phyloP scores from a whole-genome alignment of 2,797 vertebrate species.

The Aplochiton taeniatus region DNA sequence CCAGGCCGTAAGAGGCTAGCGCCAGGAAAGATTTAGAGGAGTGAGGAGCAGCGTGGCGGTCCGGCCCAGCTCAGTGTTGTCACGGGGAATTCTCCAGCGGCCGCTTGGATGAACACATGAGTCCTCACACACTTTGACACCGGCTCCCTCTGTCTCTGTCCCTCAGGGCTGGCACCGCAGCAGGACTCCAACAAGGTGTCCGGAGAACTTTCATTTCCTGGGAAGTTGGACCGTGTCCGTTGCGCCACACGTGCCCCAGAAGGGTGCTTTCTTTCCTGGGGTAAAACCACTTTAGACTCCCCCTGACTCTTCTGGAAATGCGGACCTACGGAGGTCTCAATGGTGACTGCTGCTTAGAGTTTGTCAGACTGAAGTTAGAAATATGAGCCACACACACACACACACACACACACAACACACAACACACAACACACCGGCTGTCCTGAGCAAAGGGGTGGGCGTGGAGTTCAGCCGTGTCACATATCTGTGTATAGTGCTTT shows the following conservation, averaged over 20 bases:
- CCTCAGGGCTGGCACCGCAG: constrained; percentile 44
- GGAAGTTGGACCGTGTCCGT: constrained; percentile 70
- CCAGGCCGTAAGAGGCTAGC: too few species aligned
- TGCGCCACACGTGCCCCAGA: constrained; percentile 29
- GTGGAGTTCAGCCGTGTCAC: constrained; percentile 39
- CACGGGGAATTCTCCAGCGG: too few species aligned
- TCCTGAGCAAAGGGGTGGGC: constrained; percentile 44
- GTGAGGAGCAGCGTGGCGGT: too few species aligned
- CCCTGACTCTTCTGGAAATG: constrained; percentile 51
- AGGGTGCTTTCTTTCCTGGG: constrained; percentile 46
- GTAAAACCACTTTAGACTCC: constrained; percentile 47
- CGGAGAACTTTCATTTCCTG: constrained; percentile 63
- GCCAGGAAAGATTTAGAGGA: too few species aligned
- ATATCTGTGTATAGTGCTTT: constrained; percentile 53
- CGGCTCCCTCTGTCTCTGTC: constrained; percentile 28
- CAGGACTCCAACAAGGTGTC: constrained; percentile 55
- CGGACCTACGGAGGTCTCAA: constrained; percentile 64
- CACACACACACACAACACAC: constrained; percentile 17
- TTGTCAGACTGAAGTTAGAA: constrained; percentile 86
- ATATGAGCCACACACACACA: constrained; percentile 78
- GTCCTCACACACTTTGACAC: constrained; percentile 26
- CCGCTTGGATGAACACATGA: too few species aligned
- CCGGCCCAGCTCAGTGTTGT: too few species aligned
- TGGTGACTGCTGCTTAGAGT: constrained; percentile 79
- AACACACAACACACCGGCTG: constrained; percentile 50